Evolutionary conservation across 1,140 invertebrate species (phyloP), one percentile per base, ranked within the genome.

Genomic region (Plectrocnemia conspersa): DNA sequence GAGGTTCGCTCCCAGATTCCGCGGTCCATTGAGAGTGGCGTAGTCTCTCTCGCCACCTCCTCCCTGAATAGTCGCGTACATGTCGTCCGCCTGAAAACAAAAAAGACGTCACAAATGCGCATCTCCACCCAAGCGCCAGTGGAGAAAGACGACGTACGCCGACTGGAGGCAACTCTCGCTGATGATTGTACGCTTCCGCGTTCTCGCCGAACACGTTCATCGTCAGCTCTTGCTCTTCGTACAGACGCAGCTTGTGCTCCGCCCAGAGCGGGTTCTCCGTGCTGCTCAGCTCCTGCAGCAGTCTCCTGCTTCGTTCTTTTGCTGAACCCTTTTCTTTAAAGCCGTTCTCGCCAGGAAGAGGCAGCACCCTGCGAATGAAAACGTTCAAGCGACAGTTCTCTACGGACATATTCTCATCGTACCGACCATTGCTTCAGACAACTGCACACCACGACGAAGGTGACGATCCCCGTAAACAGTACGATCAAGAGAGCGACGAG

Each of bases 251-350:
- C 78, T 92, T 92, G 64, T 91, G 90, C 76, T 94, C 91, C 36
- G 93, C 87, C 91, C 91, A 94, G 1, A 94, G 72, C 0, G 91
- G 91, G 79, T 94, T 94, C 70, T 94, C 91, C 0, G 90, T 94
- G 2, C 88, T 91, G 60, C 88, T 86, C 9, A 91, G 70, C 64
- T 91, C 88, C 64, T 91, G 87, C 21, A 91, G 82, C 32, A 91
- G 86, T 56, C 86, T 80, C 53, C 89, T 21, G 29, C 59, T 61
- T 25, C 59, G 27, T 15, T 54, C 50, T 33, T 52, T 40, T n/a
- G 58, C 55, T n/a, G 59, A 61, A 10, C 59, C 59, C 46, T 61
- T 61, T 41, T 61, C 59, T 13, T 5, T 13, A 9, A 55, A 52
- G 9, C 36, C 32, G n/a, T 78, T 74, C 62, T 82, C 78, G 58